phyloP scores from a whole-genome alignment of 2,113 vertebrate genomes.

The Cavia porcellus region DNA sequence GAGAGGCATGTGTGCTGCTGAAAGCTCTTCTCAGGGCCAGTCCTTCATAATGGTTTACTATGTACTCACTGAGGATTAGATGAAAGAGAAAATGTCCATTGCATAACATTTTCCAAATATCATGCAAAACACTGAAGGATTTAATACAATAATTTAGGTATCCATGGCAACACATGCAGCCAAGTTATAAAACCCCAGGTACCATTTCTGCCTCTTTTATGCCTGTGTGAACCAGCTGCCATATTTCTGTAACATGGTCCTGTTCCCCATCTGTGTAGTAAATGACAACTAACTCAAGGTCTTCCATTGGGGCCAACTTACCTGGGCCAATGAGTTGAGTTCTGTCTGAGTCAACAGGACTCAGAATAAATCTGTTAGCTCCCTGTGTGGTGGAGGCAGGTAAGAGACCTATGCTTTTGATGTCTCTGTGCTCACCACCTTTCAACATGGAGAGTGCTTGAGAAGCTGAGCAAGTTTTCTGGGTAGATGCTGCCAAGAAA shows the following conservation, averaged over 20 bases:
- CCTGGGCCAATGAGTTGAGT: neutral
- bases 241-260: neutral
- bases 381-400: rapidly evolving
- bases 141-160: neutral
- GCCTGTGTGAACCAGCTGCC: neutral
- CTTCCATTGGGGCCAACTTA: neutral
- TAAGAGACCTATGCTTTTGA: neutral
- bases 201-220: neutral
- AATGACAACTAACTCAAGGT: neutral
- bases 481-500: neutral
- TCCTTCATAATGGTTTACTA: neutral
- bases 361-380: neutral
- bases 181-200: neutral
- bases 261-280: too few species aligned
- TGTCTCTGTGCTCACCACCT: neutral
- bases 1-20: neutral
- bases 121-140: neutral
- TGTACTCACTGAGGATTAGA: neutral
- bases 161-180: neutral
- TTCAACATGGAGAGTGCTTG: neutral
- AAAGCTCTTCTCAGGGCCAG: neutral
- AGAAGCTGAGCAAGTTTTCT: neutral
- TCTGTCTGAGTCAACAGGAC: neutral
- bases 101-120: neutral
- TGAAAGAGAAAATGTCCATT: neutral